Evolutionary conservation across 1,140 invertebrate species (phyloP), one percentile per base, ranked within the genome.

Genomic region (Harlomillsia oculata): DNA sequence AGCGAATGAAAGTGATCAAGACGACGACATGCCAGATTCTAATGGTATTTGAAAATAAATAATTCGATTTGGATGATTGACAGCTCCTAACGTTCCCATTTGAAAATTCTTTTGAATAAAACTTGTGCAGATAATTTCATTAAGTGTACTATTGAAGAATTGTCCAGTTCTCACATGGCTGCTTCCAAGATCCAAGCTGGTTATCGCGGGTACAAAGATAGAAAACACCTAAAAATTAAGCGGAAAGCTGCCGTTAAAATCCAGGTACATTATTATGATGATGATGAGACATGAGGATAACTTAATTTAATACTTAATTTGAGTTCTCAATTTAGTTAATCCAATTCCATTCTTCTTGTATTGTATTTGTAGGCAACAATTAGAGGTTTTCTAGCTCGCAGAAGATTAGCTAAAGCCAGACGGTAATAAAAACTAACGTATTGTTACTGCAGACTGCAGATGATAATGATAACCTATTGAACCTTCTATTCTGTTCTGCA

Each of bases 221-320:
- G 71, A 39, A 69, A 70, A 44, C 56, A 66, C 23, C 39, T 68
- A 6, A 46, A 41, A 13, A 46, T 32, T 28, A 76, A 79, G 63
- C 78, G 82, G 65, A 76, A 76, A 46, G 80, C 80, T 25, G 83
- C 82, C 0, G 79, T 80, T 1, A 85, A 82, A 70, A 87, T 87
- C 57, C 84, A 87, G 67, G 45, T 48, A 21, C 18, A 3, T 2
- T 20, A 16, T 16, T 9, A 14, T 41, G 18, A 9, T 41, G 39
- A 20, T 14, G 20, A 9, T 8, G 5, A n/a, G n/a, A n/a, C n/a
- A n/a, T n/a, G n/a, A n/a, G n/a, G n/a, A n/a, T n/a, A n/a, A n/a
- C n/a, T n/a, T n/a, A n/a, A n/a, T 11, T 48, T 34, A 20, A 21
- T 32, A 3, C 23, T 28, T 13, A n/a, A 13, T 5, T 9, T 28